Evolutionary conservation across 2,113 vertebrate species (phyloP).

Genomic region (Mellivora capensis): DNA sequence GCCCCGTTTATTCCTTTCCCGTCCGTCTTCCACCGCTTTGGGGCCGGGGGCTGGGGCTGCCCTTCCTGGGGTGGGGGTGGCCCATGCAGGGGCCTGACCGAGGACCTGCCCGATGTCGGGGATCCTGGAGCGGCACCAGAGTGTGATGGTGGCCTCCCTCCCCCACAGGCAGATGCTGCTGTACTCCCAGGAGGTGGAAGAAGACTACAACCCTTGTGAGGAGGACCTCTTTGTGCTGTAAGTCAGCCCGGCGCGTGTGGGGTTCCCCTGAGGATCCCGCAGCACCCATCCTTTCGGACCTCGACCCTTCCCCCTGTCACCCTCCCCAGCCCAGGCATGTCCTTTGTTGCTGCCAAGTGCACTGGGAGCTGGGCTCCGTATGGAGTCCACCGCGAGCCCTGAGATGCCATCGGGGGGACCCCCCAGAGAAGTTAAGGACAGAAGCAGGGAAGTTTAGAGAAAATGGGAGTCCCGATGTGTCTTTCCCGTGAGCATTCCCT

Average conservation of each 20-base stretch:
- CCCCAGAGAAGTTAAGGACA: not conserved
- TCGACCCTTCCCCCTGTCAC: not conserved
- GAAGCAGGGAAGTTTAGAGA: not conserved
- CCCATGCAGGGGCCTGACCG: not conserved
- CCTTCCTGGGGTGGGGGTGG: not conserved
- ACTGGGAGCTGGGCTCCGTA: not conserved
- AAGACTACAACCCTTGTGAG: constrained; percentile 92
- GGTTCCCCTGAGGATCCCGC: not conserved
- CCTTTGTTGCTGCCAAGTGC: not conserved
- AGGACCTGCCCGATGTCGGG: not conserved
- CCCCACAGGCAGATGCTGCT: constrained; percentile 92
- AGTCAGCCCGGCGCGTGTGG: constrained; percentile 76
- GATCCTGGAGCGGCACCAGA: fast-evolving
- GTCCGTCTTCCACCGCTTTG: not conserved
- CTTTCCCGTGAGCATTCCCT: not conserved
- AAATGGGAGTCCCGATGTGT: fast-evolving
- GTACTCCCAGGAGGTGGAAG: constrained; percentile 96
- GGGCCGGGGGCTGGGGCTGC: not conserved
- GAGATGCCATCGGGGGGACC: not conserved
- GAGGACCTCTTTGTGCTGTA: constrained; percentile 98
- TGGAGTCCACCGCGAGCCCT: not conserved
- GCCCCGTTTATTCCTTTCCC: not conserved
- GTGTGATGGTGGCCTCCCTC: constrained; percentile 40
- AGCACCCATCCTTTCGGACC: fast-evolving
- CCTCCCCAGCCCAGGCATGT: not conserved